Percentiles rank a stretch among this genome's conserved stretches.
These are phyloP conservation scores for Pitangus sulphuratus DNA, from an alignment of 2,797 vertebrate species.

Conservation along the genomic window DNA sequence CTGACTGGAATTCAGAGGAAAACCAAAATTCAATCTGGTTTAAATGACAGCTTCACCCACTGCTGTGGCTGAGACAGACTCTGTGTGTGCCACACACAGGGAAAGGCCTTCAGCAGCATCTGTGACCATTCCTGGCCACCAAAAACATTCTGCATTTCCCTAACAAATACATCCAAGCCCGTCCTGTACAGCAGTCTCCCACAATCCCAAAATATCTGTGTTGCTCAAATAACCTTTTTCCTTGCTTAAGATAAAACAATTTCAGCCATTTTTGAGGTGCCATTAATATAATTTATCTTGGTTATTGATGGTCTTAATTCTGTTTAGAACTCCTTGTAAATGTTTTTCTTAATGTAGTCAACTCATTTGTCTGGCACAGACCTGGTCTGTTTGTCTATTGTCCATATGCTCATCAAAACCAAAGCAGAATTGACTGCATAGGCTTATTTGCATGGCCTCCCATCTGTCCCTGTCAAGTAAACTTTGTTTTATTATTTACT, in stretches of 20 bases:
- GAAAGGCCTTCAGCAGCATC: neutral
- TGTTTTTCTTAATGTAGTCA: neutral
- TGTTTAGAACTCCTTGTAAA: neutral
- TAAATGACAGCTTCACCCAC: neutral
- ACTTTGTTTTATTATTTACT: slow-evolving; percentile 24
- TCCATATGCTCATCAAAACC: neutral
- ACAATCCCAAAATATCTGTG: neutral
- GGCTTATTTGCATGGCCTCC: slow-evolving; percentile 4
- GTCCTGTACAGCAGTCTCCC: neutral
- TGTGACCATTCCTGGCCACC: neutral
- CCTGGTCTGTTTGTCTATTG: neutral
- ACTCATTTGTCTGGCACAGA: neutral
- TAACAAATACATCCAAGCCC: neutral
- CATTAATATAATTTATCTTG: neutral
- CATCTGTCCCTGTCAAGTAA: slow-evolving; percentile 34
- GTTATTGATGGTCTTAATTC: neutral
- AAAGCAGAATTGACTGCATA: neutral
- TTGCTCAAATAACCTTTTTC: neutral
- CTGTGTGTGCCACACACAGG: rapidly evolving
- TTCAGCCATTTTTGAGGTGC: neutral
- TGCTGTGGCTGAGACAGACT: neutral
- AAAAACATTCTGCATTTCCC: neutral
- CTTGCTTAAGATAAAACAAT: neutral
- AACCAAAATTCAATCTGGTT: neutral
- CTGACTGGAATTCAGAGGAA: neutral